Conservation (phyloP, 2,797 vertebrate genomes). For the Sebastiscus tertius region DNA sequence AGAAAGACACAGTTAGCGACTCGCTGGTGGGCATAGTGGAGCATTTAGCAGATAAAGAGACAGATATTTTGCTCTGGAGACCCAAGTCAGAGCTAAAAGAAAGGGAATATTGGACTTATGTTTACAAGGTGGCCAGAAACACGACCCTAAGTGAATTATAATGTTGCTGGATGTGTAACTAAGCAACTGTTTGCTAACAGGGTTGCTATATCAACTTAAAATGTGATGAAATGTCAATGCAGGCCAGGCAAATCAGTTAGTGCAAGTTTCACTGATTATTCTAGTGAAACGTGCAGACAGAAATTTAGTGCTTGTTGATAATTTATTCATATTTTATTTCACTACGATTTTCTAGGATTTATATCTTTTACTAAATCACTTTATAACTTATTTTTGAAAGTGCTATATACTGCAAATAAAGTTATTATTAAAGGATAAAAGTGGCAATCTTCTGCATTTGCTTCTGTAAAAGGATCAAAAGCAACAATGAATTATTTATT, state of each 20-base stretch:
- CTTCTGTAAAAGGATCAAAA: neutral
- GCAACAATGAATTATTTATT: too few species aligned
- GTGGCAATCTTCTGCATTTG: neutral
- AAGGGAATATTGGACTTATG: too few species aligned
- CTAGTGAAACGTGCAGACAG: neutral
- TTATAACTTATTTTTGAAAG: neutral
- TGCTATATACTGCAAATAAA: too few species aligned
- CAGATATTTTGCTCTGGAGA: neutral
- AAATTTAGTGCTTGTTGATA: neutral
- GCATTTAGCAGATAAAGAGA: too few species aligned
- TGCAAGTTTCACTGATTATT: neutral
- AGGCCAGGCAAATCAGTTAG: too few species aligned
- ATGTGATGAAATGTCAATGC: neutral
- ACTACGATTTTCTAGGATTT: neutral
- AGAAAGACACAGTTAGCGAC: neutral
- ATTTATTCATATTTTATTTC: neutral
- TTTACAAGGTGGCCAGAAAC: too few species aligned
- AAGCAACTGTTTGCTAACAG: neutral
- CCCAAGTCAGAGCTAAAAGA: neutral
- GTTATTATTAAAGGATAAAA: neutral
- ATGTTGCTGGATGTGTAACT: too few species aligned
- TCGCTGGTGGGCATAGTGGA: too few species aligned
- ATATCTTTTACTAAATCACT: neutral
- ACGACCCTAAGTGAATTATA: too few species aligned
- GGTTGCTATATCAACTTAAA: neutral